Evolutionary conservation across 1,140 invertebrate genomes (phyloP).

Genomic region (Ctenoplectra terminalis): DNA sequence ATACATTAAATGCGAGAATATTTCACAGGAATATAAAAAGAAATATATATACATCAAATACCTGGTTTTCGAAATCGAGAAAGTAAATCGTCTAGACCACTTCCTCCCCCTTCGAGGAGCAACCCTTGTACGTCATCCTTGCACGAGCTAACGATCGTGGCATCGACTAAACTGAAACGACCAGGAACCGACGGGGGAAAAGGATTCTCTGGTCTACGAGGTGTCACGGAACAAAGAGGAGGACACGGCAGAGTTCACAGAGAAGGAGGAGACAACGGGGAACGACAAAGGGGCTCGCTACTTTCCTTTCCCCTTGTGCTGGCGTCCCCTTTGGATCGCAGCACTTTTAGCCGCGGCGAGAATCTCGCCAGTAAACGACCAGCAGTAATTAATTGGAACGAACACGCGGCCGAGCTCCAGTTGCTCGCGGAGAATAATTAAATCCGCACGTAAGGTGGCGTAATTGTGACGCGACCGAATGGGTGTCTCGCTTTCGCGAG

Average conservation of each 20-base stretch:
- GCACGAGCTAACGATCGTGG: not conserved
- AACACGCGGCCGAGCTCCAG: not conserved
- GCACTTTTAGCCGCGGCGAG: conserved; percentile 17
- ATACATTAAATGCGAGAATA: too few relatives aligned
- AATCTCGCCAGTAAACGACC: conserved; percentile 20
- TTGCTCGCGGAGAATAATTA: conserved; percentile 50
- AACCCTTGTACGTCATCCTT: conserved; percentile 1
- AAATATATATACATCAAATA: not conserved
- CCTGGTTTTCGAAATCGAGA: conserved; percentile 25
- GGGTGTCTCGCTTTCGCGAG: conserved; percentile 16
- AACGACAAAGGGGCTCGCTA: not conserved
- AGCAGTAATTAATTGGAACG: conserved; percentile 59
- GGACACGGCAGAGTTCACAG: not conserved
- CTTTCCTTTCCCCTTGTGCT: not conserved
- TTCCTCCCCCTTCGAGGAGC: not conserved
- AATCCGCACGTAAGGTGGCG: conserved; percentile 53
- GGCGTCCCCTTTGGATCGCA: conserved; percentile 26
- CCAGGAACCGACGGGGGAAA: not conserved
- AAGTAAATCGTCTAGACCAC: not conserved
- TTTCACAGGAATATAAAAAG: too few relatives aligned
- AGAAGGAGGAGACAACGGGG: not conserved
- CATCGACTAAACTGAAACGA: not conserved
- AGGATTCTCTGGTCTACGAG: not conserved
- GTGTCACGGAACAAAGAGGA: not conserved
- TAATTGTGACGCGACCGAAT: conserved; percentile 52